A percentile compares a stretch with the other conserved stretches of the same genome.
phyloP scores from a whole-genome alignment of 2,888 invertebrate species.

The Halocaridina rubra region DNA sequence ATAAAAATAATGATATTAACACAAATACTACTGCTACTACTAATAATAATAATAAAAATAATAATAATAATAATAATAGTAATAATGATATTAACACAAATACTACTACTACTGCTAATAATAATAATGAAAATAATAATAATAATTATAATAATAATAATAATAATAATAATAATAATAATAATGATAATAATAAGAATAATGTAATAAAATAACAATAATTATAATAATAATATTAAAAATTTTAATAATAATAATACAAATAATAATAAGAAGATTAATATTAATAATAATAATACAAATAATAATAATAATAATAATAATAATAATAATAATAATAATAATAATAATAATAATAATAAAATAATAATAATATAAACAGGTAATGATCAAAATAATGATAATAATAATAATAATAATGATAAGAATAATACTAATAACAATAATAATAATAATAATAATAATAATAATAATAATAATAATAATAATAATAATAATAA shows the following conservation, averaged over 20 bases:
- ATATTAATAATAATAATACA: background rate
- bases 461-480: background rate
- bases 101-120: background rate
- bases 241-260: too few relatives aligned
- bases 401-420: background rate
- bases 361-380: background rate
- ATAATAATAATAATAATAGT: background rate
- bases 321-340: background rate
- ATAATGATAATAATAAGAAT: too few relatives aligned
- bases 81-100: background rate
- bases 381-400: background rate
- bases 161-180: background rate
- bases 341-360: background rate
- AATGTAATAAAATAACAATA: too few relatives aligned
- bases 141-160: background rate
- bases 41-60: background rate
- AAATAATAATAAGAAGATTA: too few relatives aligned
- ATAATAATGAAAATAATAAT: background rate
- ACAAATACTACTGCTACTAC: background rate
- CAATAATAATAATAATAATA: background rate
- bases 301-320: background rate
- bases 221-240: too few relatives aligned
- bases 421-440: background rate
- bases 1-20: background rate
- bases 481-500: background rate